Base-by-base conservation (phyloP, 2,113 vertebrate genomes). In the Chloroceryle aenea region DNA sequence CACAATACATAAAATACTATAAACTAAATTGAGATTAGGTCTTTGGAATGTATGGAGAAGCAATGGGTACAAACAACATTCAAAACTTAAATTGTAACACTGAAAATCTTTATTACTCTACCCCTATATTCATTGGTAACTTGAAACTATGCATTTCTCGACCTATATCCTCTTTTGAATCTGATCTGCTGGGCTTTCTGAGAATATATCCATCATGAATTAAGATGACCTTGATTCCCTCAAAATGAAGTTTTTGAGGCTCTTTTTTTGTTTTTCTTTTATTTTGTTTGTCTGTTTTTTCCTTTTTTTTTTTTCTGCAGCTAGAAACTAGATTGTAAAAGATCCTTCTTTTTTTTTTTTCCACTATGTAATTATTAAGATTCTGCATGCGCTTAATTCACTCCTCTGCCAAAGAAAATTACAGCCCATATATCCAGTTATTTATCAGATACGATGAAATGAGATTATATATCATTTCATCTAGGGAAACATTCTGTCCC, bases 41-140 rank as follows among this genome's bases (percentile, higher is more conserved):
- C 8, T 88, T 73, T 42, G 20, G 43, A 88, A 80, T 43, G 18
- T 17, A 72, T 58, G 8, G 2, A n/a, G 21, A 83, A 89, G 22
- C 8, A 80, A 23, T 19, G 3, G 3, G 0, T 42, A 16, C 29
- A 42, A 53, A 78, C 74, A 6, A 26, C 3, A 53, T 58, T 74
- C 2, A 80, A n/a, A 72, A 72, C 4, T 50, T 32, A 27, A 56
- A 12, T 47, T 90, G 6, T 10, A 77, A 30, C 10, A 62, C 23
- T 58, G 26, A 67, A n/a, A 83, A 67, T 74, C 6, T 45, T 62
- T 71, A 45, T 52, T 73, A 34, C 10, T 22, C 7, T 63, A 16
- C 6, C 22, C 5, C 0, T 45, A 2, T 32, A 6, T 53, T 26
- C 17, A 6, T 2, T 59, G 27, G 0, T 45, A 36, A 75, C 29